phyloP scores from a whole-genome alignment of 92 coral and sea anemone species.

The Umimayanthus chanpuru region DNA sequence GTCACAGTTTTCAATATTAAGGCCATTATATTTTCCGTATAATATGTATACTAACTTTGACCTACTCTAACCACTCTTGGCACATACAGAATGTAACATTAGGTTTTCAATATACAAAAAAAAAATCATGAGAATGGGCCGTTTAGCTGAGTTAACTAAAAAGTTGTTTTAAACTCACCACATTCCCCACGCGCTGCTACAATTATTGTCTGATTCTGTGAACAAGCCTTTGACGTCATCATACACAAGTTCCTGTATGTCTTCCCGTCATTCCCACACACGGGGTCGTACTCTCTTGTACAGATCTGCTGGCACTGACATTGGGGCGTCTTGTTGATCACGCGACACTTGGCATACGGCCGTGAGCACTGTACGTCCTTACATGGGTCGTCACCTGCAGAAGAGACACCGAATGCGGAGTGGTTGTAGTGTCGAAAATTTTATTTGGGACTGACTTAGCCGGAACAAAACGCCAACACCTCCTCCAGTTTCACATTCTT shows the following conservation, averaged over 20 bases:
- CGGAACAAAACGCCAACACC: no score
- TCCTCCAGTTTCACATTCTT: no score
- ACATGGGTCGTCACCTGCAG: neutral
- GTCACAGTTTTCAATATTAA: no score
- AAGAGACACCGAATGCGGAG: no score
- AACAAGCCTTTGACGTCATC: slow-evolving; percentile 26
- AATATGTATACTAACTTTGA: no score
- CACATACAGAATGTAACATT: no score
- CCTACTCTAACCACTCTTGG: no score
- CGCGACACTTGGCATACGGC: slow-evolving; percentile 26
- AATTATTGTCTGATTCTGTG: slow-evolving; percentile 13
- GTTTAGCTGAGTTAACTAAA: neutral
- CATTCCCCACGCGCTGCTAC: slow-evolving; percentile 29
- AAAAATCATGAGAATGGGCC: no score
- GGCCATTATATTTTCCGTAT: no score
- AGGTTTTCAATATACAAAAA: no score
- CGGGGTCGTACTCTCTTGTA: slow-evolving; percentile 1
- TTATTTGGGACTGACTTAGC: no score
- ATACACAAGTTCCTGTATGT: slow-evolving; percentile 19
- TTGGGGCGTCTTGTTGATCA: slow-evolving; percentile 2
- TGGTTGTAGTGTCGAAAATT: no score
- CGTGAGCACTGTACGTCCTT: neutral
- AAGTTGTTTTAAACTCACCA: neutral
- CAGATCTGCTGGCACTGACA: slow-evolving; percentile 13
- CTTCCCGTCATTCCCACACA: slow-evolving; percentile 36